These are phyloP conservation scores for Cosmia pyralina DNA, from an alignment of 2,888 invertebrate species.

Conservation along the genomic window DNA sequence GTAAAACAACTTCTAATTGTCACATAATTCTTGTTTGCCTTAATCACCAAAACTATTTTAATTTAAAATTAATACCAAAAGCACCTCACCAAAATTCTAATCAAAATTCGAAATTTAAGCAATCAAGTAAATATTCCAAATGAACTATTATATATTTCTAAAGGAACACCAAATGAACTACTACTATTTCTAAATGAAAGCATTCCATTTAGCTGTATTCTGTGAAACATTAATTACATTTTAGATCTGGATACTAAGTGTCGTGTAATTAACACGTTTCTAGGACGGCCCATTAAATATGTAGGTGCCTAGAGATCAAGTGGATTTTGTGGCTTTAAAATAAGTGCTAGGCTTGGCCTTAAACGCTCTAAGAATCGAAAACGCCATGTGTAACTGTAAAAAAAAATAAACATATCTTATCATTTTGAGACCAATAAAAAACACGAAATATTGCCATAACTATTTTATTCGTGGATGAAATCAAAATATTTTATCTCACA, in stretches of 20 bases:
- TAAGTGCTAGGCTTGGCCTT: neutral
- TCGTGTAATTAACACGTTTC: constrained; percentile 38
- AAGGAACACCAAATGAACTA: constrained; percentile 29
- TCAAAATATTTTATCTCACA: too few species aligned
- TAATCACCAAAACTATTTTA: neutral
- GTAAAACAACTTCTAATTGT: neutral
- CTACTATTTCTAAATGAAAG: constrained; percentile 22
- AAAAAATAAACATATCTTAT: neutral
- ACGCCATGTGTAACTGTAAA: neutral
- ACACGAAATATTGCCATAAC: neutral
- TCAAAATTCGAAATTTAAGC: constrained; percentile 11
- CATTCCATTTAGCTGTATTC: constrained; percentile 30
- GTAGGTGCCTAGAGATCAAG: neutral
- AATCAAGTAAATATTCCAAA: constrained; percentile 10
- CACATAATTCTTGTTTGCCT: neutral
- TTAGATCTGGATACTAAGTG: constrained; percentile 17
- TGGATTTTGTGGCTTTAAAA: neutral
- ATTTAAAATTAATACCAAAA: constrained; percentile 2
- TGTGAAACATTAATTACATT: constrained; percentile 52
- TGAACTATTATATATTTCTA: neutral
- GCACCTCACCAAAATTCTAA: neutral
- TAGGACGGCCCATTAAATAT: constrained; percentile 20
- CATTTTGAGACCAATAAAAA: neutral
- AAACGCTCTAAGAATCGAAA: neutral
- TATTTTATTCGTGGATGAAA: neutral